Evolutionary conservation across 2,113 vertebrate species (phyloP).

Genomic region (Verasper variegatus): DNA sequence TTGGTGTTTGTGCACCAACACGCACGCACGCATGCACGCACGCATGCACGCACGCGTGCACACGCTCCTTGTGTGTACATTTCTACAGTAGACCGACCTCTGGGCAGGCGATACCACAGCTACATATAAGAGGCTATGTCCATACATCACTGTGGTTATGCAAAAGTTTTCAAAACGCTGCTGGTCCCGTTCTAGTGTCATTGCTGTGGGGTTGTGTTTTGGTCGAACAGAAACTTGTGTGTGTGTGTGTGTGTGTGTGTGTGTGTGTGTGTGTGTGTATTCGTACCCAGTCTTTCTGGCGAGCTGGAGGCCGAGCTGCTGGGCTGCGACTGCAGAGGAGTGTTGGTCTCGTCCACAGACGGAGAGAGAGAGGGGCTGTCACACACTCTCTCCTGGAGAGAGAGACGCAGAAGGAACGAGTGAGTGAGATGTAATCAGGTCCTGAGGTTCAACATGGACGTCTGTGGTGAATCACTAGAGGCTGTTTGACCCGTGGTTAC

Average conservation of each 20-base stretch:
- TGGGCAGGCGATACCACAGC: too few relatives aligned
- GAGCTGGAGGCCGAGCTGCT: conserved; percentile 94
- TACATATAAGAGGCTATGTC: background rate
- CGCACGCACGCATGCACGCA: background rate
- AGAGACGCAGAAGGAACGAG: background rate
- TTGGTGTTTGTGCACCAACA: background rate
- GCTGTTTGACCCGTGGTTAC: background rate
- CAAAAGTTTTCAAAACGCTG: too few relatives aligned
- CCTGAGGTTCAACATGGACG: background rate
- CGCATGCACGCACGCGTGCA: background rate
- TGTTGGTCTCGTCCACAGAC: conserved; percentile 87
- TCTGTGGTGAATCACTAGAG: too few relatives aligned
- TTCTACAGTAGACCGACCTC: background rate
- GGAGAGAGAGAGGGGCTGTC: conserved; percentile 90
- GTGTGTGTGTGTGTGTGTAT: conserved; percentile 14
- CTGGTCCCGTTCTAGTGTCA: too few relatives aligned
- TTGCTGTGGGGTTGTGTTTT: too few relatives aligned
- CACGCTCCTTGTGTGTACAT: background rate
- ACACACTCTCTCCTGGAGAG: conserved; percentile 87
- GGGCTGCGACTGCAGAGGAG: conserved; percentile 88
- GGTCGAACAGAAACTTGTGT: background rate
- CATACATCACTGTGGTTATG: too few relatives aligned
- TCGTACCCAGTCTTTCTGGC: conserved; percentile 86
- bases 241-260: background rate
- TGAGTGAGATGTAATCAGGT: background rate